Percentiles rank a stretch among this genome's conserved stretches.
phyloP scores from a whole-genome alignment of 2,113 vertebrate species.

The Argyrosomus japonicus region DNA sequence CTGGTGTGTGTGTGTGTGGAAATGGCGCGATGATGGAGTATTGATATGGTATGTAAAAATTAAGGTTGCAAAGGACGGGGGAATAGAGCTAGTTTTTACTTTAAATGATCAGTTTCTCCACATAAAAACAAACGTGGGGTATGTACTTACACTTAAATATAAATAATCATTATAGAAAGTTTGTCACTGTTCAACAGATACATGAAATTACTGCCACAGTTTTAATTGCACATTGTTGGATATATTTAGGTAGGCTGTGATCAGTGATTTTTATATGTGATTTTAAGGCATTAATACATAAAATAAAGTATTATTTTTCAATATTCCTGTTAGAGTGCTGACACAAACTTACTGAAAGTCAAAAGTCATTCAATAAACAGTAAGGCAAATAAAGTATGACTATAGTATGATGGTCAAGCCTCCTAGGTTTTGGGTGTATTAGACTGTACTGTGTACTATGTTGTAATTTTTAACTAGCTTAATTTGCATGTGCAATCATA shows the following conservation, averaged over 20 bases:
- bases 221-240: background rate
- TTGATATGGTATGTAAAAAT: background rate
- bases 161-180: background rate
- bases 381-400: background rate
- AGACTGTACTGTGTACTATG: background rate
- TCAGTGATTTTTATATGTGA: background rate
- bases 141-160: background rate
- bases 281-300: background rate
- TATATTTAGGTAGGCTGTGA: background rate
- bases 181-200: background rate
- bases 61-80: background rate
- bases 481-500: constrained; percentile 1
- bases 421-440: background rate
- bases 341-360: background rate
- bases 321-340: background rate
- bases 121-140: background rate
- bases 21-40: background rate
- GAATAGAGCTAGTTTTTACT: background rate
- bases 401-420: background rate
- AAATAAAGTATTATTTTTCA: background rate
- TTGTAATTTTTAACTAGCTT: background rate
- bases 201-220: background rate
- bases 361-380: background rate
- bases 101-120: background rate
- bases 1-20: background rate